Conservation (phyloP, 2,888 invertebrate species). For the Callyntrura sp. region DNA sequence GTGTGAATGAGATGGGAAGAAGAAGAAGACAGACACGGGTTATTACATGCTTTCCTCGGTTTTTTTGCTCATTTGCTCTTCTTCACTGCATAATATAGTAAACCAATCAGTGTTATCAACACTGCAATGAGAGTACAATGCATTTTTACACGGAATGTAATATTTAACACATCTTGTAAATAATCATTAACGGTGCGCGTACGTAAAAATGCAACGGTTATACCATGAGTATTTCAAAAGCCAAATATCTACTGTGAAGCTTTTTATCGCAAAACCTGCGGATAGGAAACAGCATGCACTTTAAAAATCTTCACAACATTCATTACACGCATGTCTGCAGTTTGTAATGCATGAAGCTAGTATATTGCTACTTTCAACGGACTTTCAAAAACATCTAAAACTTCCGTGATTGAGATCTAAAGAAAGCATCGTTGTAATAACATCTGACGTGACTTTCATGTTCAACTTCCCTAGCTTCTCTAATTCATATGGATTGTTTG, state of each 20-base stretch:
- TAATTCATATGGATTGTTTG: too few relatives aligned
- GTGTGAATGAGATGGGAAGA: constrained; percentile 49
- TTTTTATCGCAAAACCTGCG: not conserved
- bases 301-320: not conserved
- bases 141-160: not conserved
- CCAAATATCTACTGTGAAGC: not conserved
- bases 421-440: too few relatives aligned
- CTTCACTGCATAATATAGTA: not conserved
- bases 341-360: not conserved
- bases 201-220: not conserved
- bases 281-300: not conserved
- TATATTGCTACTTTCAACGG: not conserved
- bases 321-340: constrained; percentile 6
- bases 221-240: not conserved
- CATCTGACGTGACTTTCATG: too few relatives aligned
- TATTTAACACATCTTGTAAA: not conserved
- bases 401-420: too few relatives aligned
- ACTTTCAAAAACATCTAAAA: not conserved
- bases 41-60: constrained; percentile 16
- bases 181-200: not conserved
- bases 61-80: constrained; percentile 66
- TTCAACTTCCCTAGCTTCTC: too few relatives aligned
- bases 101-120: constrained; percentile 50
- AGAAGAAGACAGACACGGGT: constrained; percentile 17
- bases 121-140: constrained; percentile 1